phyloP scores from a whole-genome alignment of 2,888 invertebrate genomes.

The Campoplex nolae region DNA sequence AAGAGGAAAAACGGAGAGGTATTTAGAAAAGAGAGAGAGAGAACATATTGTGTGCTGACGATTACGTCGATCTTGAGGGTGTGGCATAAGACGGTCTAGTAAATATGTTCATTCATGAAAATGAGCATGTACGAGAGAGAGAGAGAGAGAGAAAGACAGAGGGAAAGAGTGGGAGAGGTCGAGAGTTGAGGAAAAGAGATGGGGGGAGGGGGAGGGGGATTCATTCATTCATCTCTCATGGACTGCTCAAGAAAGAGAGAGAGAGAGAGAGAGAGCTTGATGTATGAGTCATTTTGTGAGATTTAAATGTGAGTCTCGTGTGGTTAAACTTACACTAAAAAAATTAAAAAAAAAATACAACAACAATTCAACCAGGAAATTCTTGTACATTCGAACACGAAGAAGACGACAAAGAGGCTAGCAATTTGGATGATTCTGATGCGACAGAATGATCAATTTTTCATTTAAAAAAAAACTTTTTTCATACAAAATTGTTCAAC shows the following conservation, averaged over 20 bases:
- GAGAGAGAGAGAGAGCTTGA: slow-evolving; percentile 5
- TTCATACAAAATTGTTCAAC: too few relatives aligned
- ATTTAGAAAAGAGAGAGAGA: slow-evolving; percentile 27
- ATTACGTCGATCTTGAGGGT: slow-evolving; percentile 40
- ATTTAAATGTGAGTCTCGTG: slow-evolving; percentile 27
- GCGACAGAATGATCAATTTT: background rate
- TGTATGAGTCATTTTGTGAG: slow-evolving; percentile 36
- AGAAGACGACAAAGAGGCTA: background rate
- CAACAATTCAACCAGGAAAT: background rate
- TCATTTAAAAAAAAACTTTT: too few relatives aligned
- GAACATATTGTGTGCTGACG: background rate
- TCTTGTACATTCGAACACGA: background rate
- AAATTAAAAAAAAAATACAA: background rate
- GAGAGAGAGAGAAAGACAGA: background rate
- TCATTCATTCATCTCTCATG: slow-evolving; percentile 73
- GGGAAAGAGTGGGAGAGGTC: background rate
- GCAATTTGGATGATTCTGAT: background rate
- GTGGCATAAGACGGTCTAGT: slow-evolving; percentile 64
- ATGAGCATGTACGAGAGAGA: slow-evolving; percentile 35
- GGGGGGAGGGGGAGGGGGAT: slow-evolving; percentile 62
- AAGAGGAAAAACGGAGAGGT: slow-evolving; percentile 49
- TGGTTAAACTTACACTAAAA: slow-evolving; percentile 6
- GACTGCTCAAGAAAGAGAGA: slow-evolving; percentile 24
- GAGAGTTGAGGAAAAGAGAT: slow-evolving; percentile 13
- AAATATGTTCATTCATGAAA: slow-evolving; percentile 80